A percentile compares a stretch with the other conserved stretches of the same genome.
Conservation (phyloP, 2,113 vertebrate species). For the Ageneiosus marmoratus region DNA sequence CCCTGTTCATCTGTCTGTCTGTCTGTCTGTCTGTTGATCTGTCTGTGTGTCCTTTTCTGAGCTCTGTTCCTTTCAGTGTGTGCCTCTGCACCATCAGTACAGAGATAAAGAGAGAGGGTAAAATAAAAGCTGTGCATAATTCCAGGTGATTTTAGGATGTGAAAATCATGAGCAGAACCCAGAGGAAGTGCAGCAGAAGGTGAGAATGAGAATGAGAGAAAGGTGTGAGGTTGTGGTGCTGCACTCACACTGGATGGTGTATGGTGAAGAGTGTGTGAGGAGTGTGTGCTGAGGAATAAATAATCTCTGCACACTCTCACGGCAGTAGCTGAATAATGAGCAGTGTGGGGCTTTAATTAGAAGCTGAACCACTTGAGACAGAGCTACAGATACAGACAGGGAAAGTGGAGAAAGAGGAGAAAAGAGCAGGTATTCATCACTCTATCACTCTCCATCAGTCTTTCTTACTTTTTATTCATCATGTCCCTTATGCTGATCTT, state of each 20-base stretch:
- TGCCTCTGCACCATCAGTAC: not conserved
- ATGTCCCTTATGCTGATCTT: not conserved
- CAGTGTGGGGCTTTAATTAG: constrained; percentile 50
- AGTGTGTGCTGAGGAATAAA: not conserved
- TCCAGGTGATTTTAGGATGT: not conserved
- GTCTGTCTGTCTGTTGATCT: not conserved
- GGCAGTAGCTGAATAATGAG: constrained; percentile 34
- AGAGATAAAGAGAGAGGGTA: not conserved
- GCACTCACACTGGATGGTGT: not conserved
- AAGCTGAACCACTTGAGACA: constrained; percentile 9
- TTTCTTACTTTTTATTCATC: not conserved
- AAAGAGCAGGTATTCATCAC: not conserved
- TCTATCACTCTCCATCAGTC: not conserved
- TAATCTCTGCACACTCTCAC: not conserved
- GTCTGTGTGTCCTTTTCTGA: no score
- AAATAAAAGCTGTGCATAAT: not conserved
- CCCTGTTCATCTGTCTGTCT: not conserved
- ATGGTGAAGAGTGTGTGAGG: not conserved
- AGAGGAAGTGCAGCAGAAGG: constrained; percentile 26
- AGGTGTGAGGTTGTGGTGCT: constrained; percentile 24
- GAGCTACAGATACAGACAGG: constrained; percentile 8
- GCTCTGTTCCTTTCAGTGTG: not conserved
- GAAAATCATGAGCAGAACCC: constrained; percentile 4
- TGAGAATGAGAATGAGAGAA: constrained; percentile 35
- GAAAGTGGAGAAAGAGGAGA: not conserved